Evolutionary conservation across 2,888 invertebrate species (phyloP).

Genomic region (Netelia virgata): DNA sequence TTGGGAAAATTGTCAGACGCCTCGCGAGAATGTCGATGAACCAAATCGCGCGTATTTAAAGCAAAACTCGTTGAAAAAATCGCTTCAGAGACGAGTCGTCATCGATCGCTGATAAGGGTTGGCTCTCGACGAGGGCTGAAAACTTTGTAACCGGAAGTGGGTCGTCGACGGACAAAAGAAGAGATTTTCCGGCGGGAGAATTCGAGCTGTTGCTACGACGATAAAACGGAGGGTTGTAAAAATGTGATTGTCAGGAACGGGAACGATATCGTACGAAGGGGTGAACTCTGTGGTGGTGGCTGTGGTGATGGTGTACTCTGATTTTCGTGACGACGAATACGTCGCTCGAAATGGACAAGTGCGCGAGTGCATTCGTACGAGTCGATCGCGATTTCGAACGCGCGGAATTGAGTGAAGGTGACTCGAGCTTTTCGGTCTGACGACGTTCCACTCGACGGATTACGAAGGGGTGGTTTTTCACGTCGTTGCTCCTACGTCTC

Average conservation of each 20-base stretch:
- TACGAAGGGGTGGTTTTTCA: background rate
- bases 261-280: too few species aligned
- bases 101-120: constrained; percentile 56
- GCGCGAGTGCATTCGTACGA: background rate
- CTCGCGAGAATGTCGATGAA: constrained; percentile 43
- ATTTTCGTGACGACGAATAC: too few species aligned
- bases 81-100: constrained; percentile 44
- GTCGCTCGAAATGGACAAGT: constrained; percentile 11
- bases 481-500: background rate
- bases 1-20: constrained; percentile 33
- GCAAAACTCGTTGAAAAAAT: constrained; percentile 37
- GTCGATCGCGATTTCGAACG: constrained; percentile 6
- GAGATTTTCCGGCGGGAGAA: too few species aligned
- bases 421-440: too few species aligned
- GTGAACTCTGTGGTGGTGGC: too few species aligned
- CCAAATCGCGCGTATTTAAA: constrained; percentile 59
- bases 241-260: too few species aligned
- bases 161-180: too few species aligned
- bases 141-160: background rate
- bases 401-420: constrained; percentile 37
- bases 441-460: background rate
- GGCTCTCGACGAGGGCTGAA: constrained; percentile 17
- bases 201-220: too few species aligned
- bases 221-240: too few species aligned
- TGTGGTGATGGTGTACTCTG: too few species aligned